Conservation (phyloP, 2,113 vertebrate species). For the Dicrurus megarhynchus region DNA sequence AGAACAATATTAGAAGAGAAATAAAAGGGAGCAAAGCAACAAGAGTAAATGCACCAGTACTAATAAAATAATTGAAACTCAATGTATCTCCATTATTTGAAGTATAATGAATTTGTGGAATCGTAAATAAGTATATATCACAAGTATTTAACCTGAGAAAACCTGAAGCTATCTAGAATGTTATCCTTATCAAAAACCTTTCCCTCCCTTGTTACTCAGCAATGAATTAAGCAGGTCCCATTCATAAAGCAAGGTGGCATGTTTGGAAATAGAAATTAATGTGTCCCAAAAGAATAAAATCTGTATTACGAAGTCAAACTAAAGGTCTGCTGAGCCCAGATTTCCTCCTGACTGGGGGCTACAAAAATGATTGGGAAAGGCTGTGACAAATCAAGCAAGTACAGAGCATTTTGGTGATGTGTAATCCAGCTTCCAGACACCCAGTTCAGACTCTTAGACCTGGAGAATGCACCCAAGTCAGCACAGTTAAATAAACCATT, state of each 20-base stretch:
- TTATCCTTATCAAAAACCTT: not conserved
- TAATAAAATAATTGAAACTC: not conserved
- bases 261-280: not conserved
- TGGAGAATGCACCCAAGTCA: not conserved
- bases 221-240: not conserved
- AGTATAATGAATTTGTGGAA: not conserved
- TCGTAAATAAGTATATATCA: not conserved
- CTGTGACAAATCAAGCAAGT: not conserved
- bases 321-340: not conserved
- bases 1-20: not conserved
- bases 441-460: not conserved
- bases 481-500: not conserved
- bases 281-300: not conserved
- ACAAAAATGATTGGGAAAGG: not conserved
- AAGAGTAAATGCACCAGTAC: not conserved
- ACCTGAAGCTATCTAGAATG: not conserved
- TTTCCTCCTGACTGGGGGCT: not conserved
- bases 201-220: not conserved
- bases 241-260: not conserved
- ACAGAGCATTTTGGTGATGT: rapidly evolving
- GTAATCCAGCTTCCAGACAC: not conserved
- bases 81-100: not conserved
- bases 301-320: not conserved
- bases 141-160: not conserved
- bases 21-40: not conserved